phyloP scores from a whole-genome alignment of 1,140 invertebrate genomes.

The Megalopta genalis region DNA sequence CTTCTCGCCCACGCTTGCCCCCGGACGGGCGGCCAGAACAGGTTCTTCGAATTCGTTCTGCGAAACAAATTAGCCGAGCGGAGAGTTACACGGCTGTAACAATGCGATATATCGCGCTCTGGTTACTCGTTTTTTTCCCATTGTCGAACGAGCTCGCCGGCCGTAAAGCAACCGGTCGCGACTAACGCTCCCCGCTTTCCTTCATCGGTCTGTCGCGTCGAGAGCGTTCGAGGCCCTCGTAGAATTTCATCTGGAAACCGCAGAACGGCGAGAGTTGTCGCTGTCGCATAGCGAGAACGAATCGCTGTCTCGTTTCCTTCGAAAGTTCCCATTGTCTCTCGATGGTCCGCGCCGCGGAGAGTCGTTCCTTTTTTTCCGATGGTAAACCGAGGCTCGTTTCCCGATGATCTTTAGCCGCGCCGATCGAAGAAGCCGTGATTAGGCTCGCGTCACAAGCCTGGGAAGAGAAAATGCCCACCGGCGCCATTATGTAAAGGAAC shows the following conservation, averaged over 20 bases:
- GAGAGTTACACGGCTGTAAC: background rate
- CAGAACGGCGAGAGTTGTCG: background rate
- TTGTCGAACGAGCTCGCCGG: background rate
- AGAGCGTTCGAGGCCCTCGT: slow-evolving; percentile 6
- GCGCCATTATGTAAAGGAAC: background rate
- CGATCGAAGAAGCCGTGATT: background rate
- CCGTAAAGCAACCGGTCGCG: slow-evolving; percentile 2
- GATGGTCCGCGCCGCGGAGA: background rate
- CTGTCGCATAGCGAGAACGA: background rate
- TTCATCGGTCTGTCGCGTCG: background rate
- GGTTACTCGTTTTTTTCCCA: background rate
- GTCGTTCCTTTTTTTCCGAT: background rate
- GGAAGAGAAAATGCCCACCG: background rate
- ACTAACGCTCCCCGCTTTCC: background rate
- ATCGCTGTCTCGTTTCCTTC: slow-evolving; percentile 22
- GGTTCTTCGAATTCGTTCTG: slow-evolving; percentile 25
- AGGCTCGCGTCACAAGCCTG: background rate
- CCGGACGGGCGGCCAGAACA: background rate
- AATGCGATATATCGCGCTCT: background rate
- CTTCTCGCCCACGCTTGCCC: background rate
- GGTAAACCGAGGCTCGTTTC: background rate
- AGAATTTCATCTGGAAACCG: slow-evolving; percentile 41
- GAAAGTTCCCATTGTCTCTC: slow-evolving; percentile 6
- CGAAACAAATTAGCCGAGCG: slow-evolving; percentile 33
- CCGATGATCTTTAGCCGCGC: background rate